A percentile compares a stretch with the other conserved stretches of the same genome.
Evolutionary conservation across 2,113 vertebrate genomes (phyloP).

Genomic region (Amblyopsis rosae): DNA sequence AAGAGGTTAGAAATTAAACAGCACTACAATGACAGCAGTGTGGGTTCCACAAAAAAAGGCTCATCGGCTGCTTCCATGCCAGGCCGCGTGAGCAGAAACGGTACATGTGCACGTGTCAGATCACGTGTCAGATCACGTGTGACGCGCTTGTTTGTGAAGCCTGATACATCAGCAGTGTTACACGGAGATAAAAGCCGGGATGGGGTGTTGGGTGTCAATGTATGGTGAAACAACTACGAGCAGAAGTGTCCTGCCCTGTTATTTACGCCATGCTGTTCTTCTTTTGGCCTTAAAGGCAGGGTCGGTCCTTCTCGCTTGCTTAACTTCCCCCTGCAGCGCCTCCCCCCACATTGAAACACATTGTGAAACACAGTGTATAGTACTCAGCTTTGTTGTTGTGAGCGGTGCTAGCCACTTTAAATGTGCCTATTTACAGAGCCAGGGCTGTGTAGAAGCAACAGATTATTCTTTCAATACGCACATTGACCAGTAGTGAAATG

Average conservation of each 20-base stretch:
- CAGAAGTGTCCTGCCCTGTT: not conserved
- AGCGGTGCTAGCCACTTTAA: too few species aligned
- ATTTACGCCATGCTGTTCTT: constrained; percentile 3
- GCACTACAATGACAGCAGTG: constrained; percentile 7
- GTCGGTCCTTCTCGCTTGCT: too few species aligned
- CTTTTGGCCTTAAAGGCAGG: not conserved
- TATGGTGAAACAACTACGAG: not conserved
- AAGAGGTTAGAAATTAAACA: constrained; percentile 61
- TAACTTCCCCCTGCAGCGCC: not conserved
- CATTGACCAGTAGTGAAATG: too few species aligned
- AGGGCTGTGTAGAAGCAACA: too few species aligned
- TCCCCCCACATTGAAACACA: not conserved
- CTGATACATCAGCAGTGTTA: constrained; percentile 12
- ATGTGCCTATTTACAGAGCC: too few species aligned
- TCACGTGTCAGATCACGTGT: constrained; percentile 16
- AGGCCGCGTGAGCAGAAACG: constrained; percentile 25
- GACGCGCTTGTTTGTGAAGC: constrained; percentile 23
- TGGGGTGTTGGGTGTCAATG: constrained; percentile 27
- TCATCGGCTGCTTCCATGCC: not conserved
- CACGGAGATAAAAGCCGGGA: constrained; percentile 10
- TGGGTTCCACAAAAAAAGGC: not conserved
- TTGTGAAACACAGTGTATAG: not conserved
- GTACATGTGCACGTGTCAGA: constrained; percentile 26
- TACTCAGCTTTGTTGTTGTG: too few species aligned
- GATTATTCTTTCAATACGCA: too few species aligned